Base-by-base conservation (phyloP, 1,140 invertebrate species). In the Batillaria attramentaria region DNA sequence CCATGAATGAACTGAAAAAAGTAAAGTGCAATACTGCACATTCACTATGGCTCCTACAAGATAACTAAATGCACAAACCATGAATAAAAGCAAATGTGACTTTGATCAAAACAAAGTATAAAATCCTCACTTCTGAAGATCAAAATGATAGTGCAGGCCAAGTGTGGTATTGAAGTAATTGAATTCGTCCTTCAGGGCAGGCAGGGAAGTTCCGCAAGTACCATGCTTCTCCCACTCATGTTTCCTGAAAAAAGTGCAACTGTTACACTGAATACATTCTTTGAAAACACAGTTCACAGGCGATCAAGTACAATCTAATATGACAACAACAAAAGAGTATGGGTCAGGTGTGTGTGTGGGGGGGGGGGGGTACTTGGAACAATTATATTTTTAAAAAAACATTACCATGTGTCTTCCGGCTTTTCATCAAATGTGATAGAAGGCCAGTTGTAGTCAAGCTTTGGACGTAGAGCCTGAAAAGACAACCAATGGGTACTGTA, bases 141-240 rank as follows among this genome's bases (percentile, higher is more conserved):
- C 42, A 39, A 41, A 75, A 39, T 31, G 54, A 13, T 62, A 37
- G 20, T 75, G 73, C 35, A 75, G 73, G 10, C 39, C n/a, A 4
- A 75, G 37, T 2, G 73, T 75, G 3, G 20, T 39, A 42, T 75
- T 75, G 39, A 75, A 75, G 43, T 75, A 75, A 31, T 75, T 16
- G 54, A 75, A 8, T 42, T 75, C 73, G 62, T 75, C 73, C 31
- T 42, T 62, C 54, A 75, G 37, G 50, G 54, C 54, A 8, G 50
- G 73, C 37, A 75, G 54, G 3, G 54, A 42, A 0, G 73, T 65
- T 41, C 1, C 73, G 42, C 73, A 75, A 13, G 73, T 75, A 2
- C 73, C 73, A 65, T 75, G 73, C 31, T 75, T 75, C 20, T 62
- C 73, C 73, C 73, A 75, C 28, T 75, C 73, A 65, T 75, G 73